Base-by-base conservation (phyloP, 2,113 vertebrate species). In the Clarias gariepinus region DNA sequence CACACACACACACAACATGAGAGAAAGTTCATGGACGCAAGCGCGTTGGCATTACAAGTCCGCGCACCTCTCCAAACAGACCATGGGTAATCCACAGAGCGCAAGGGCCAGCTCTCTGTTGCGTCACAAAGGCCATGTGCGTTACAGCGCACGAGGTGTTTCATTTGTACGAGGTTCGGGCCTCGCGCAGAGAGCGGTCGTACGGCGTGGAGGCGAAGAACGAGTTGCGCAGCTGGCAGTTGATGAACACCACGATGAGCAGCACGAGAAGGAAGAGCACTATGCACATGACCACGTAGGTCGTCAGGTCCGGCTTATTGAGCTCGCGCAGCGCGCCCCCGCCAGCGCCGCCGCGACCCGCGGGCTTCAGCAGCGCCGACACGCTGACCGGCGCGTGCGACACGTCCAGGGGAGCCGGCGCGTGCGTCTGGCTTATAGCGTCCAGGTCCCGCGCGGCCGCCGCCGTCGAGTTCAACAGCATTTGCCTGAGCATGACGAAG, bases 131-230 rank as follows among this genome's bases (percentile, higher is more conserved):
- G 23, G 47, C 47, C 69, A 87, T 76, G 81, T 36, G 53, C 23
- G 47, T 47, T 47, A 55, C n/a, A 58, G 9, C 55, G 55, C 36
- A 52, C 19, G 41, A n/a, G 23, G 3, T 11, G n/a, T 10, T 52
- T 85, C 87, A 96, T 83, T 95, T 99, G 95, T 97, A 99, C 68
- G 97, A 97, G 90, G 95, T 97, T 89, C 98, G 95, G 60, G 98
- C 96, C 89, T 99, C 98, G 90, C 98, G 92, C 91, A 99, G 94
- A 1, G 98, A 99, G 90, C 98, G 97, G 93, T 99, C 98, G 74
- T 99, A 99, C 94, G 98, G 98, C 93, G 98, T 96, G 85, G 97
- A 97, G 30, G 97, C 97, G 90, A 99, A 99, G 91, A 98, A 98
- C 90, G 98, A 98, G 93, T 97, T 97, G 93, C 97, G 96, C 90